phyloP scores from a whole-genome alignment of 2,113 vertebrate species.

The Scatophagus argus region DNA sequence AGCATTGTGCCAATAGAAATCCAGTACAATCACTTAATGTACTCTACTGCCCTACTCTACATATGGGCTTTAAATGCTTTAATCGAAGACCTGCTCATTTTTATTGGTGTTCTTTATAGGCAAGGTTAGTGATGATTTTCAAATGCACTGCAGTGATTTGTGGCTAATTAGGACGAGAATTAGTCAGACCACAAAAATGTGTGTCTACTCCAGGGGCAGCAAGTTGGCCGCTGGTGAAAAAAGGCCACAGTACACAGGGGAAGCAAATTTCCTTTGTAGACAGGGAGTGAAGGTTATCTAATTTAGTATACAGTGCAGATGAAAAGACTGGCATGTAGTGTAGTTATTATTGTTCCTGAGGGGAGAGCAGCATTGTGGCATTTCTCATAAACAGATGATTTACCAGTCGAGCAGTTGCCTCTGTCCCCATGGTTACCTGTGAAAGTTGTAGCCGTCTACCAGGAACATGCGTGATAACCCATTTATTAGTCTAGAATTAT shows the following conservation, averaged over 20 bases:
- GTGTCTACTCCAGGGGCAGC: constrained; percentile 39
- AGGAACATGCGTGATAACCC: constrained; percentile 48
- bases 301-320: constrained; percentile 28
- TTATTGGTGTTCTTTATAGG: constrained; percentile 79
- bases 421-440: constrained; percentile 68
- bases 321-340: constrained; percentile 49
- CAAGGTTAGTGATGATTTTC: constrained; percentile 76
- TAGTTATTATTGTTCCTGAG: constrained; percentile 37
- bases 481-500: constrained; percentile 50
- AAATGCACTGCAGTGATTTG: constrained; percentile 78
- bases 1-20: constrained; percentile 69
- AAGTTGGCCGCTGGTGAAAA: constrained; percentile 40
- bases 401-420: constrained; percentile 49
- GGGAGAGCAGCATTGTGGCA: constrained; percentile 35
- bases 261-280: constrained; percentile 14
- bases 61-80: constrained; percentile 73
- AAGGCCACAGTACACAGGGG: constrained; percentile 26
- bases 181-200: constrained; percentile 54
- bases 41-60: constrained; percentile 67
- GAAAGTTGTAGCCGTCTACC: constrained; percentile 54
- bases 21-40: constrained; percentile 78
- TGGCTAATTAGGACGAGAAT: constrained; percentile 73
- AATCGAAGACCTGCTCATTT: constrained; percentile 76
- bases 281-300: background rate
- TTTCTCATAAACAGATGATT: constrained; percentile 53